phyloP scores from a whole-genome alignment of 2,888 invertebrate genomes.

The Drosophila birchii region DNA sequence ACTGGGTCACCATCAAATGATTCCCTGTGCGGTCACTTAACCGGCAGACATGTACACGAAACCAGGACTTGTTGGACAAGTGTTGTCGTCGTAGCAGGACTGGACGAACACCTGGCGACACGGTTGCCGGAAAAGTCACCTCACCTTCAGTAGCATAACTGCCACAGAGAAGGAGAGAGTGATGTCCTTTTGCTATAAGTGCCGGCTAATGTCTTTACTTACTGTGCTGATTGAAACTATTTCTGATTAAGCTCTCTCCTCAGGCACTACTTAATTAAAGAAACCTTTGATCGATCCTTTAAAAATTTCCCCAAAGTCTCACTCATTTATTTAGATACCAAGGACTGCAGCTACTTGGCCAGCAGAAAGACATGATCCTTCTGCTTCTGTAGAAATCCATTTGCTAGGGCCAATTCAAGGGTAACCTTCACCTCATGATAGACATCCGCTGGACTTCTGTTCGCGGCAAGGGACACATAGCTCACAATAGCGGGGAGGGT shows the following conservation, averaged over 20 bases:
- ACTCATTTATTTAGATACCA: background rate
- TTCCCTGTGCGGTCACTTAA: conserved; percentile 35
- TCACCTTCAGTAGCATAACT: background rate
- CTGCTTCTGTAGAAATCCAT: background rate
- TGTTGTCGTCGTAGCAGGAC: conserved; percentile 11
- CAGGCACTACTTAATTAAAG: background rate
- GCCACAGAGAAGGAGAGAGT: background rate
- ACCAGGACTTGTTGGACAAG: conserved; percentile 25
- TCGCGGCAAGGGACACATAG: background rate
- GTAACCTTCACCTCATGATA: background rate
- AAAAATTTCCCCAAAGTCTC: background rate
- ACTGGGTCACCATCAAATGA: conserved; percentile 38
- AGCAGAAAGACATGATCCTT: background rate
- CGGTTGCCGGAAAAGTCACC: conserved; percentile 1
- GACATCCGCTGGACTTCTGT: background rate
- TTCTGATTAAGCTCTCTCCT: background rate
- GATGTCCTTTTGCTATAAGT: background rate
- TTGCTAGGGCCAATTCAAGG: background rate
- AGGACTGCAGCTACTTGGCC: background rate
- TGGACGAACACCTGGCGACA: conserved; percentile 10
- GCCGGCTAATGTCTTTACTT: conserved; percentile 13
- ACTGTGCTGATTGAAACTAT: background rate
- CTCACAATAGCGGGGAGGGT: background rate
- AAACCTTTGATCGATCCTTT: too few species aligned
- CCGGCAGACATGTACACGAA: conserved; percentile 21